Percentiles rank a stretch among this genome's conserved stretches.
Evolutionary conservation across 64 coral and sea anemone species (phyloP).

Genomic region (Anthopleura sola): DNA sequence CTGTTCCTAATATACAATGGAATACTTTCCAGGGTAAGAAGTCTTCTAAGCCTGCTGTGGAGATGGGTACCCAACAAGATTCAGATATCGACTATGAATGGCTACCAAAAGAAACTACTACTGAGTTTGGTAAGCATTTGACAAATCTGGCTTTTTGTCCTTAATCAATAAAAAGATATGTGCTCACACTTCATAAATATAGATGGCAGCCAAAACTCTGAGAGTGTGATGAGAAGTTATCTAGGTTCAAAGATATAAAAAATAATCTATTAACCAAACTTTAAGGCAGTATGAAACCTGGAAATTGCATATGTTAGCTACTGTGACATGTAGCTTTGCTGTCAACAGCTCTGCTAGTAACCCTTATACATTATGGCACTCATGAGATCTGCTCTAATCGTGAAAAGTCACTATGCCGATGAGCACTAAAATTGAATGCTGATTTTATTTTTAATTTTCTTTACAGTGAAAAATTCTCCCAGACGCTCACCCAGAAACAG

Average conservation of each 20-base stretch:
- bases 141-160: background rate
- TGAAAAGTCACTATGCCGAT: no score
- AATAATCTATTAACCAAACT: background rate
- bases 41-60: slow-evolving; percentile 39
- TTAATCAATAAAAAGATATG: no score
- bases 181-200: background rate
- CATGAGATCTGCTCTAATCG: no score
- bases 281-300: no score
- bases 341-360: no score
- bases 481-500: slow-evolving; percentile 96
- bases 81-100: slow-evolving; percentile 93
- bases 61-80: slow-evolving; percentile 95
- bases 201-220: background rate
- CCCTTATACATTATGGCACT: no score
- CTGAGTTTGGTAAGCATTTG: slow-evolving; percentile 82
- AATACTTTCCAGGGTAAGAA: background rate
- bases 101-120: slow-evolving; percentile 97
- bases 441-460: background rate
- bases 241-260: background rate
- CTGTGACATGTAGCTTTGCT: no score
- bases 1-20: background rate
- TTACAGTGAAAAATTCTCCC: slow-evolving; percentile 76
- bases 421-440: no score
- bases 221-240: background rate
- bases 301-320: no score